Evolutionary conservation across 2,113 vertebrate genomes (phyloP).

Genomic region (Hipposideros armiger): DNA sequence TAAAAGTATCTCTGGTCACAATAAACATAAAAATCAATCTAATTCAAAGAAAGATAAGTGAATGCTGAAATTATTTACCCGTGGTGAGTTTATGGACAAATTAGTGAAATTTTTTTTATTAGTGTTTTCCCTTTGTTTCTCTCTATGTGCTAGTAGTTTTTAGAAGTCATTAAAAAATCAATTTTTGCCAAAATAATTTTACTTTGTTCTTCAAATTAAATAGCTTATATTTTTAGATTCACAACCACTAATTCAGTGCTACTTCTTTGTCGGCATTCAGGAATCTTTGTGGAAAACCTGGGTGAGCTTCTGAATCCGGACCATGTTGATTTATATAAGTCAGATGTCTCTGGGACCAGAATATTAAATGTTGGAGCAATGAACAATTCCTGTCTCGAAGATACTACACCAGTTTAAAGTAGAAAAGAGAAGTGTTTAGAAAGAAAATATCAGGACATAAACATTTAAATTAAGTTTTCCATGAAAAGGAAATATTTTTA

Average conservation of each 20-base stretch:
- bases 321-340: neutral
- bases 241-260: neutral
- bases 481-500: constrained; percentile 2
- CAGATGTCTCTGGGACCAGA: neutral
- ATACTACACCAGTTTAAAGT: neutral
- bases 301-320: neutral
- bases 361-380: constrained; percentile 15
- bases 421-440: neutral
- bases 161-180: neutral
- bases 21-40: constrained; percentile 20
- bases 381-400: neutral
- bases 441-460: constrained; percentile 17
- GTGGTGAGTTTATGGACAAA: neutral
- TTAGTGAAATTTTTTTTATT: neutral
- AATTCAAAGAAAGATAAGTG: neutral
- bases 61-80: neutral
- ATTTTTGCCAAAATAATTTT: neutral
- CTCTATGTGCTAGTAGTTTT: neutral
- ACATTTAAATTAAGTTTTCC: neutral
- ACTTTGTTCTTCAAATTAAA: neutral
- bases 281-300: neutral
- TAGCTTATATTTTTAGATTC: neutral
- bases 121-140: constrained; percentile 9
- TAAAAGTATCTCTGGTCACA: neutral
- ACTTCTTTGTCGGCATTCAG: neutral